phyloP scores from a whole-genome alignment of 2,113 vertebrate genomes.

The Trichechus manatus region DNA sequence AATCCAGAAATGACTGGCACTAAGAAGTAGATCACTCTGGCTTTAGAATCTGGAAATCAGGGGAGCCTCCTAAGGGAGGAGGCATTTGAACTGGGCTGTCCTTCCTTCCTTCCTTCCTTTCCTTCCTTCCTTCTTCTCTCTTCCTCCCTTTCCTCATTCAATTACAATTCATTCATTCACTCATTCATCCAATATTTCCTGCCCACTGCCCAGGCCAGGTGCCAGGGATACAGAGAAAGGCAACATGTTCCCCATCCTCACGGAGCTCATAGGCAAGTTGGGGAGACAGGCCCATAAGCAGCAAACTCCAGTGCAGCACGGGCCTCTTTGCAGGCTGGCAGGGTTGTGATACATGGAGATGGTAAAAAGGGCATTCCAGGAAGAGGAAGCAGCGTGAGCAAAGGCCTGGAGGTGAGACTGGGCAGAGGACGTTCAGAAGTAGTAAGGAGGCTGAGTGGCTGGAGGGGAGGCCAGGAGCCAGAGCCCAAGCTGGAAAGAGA shows the following conservation, averaged over 20 bases:
- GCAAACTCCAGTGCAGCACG: fast-evolving
- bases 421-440: neutral
- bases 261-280: neutral
- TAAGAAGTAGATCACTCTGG: neutral
- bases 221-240: neutral
- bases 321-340: neutral
- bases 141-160: neutral
- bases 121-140: neutral
- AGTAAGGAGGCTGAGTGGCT: neutral
- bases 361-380: neutral
- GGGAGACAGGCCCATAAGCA: neutral
- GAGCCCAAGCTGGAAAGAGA: neutral
- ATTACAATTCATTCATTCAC: neutral
- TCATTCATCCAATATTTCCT: neutral
- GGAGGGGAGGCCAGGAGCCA: fast-evolving
- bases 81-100: neutral
- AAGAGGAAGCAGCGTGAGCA: neutral
- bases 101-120: fast-evolving
- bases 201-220: neutral
- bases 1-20: neutral
- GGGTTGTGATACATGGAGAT: fast-evolving
- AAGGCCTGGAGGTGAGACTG: neutral
- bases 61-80: neutral
- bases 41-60: neutral
- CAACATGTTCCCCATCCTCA: fast-evolving